phyloP scores from a whole-genome alignment of 2,888 invertebrate species.

The Platycheirus rosarum region DNA sequence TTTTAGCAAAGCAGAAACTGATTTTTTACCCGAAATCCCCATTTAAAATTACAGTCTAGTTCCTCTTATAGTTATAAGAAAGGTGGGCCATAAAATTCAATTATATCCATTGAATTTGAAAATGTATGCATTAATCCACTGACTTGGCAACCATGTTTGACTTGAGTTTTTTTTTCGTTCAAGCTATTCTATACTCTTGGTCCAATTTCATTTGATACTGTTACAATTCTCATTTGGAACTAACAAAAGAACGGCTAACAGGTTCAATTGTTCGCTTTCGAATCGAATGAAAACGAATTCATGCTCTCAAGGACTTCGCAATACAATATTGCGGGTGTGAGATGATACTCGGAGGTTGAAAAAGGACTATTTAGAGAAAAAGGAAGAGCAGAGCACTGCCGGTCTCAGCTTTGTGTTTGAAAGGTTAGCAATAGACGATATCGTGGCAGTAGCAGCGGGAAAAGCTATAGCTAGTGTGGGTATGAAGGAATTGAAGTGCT shows the following conservation, averaged over 20 bases:
- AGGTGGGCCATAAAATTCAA: too few species aligned
- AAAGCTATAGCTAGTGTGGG: conserved; percentile 1
- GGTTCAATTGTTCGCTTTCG: conserved; percentile 71
- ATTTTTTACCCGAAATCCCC: too few species aligned
- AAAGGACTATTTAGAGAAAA: conserved; percentile 3
- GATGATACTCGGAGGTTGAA: conserved; percentile 7
- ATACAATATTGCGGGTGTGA: neutral
- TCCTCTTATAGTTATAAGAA: too few species aligned
- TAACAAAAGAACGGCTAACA: conserved; percentile 63
- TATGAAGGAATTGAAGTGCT: conserved; percentile 60
- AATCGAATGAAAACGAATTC: conserved; percentile 70
- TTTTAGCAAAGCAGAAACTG: too few species aligned
- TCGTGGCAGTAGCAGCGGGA: neutral
- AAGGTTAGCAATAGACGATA: conserved; percentile 29
- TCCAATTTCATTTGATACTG: conserved; percentile 59
- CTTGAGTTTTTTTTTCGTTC: conserved; percentile 6
- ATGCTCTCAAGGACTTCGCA: conserved; percentile 60
- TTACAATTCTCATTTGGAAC: conserved; percentile 63
- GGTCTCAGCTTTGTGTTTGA: conserved; percentile 61
- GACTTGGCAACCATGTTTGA: conserved; percentile 14
- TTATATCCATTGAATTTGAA: too few species aligned
- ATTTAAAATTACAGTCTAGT: too few species aligned
- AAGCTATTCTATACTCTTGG: conserved; percentile 31
- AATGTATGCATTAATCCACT: too few species aligned
- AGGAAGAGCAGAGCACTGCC: conserved; percentile 7